Conservation (phyloP, 2,797 vertebrate species). For the Scleropages formosus region DNA sequence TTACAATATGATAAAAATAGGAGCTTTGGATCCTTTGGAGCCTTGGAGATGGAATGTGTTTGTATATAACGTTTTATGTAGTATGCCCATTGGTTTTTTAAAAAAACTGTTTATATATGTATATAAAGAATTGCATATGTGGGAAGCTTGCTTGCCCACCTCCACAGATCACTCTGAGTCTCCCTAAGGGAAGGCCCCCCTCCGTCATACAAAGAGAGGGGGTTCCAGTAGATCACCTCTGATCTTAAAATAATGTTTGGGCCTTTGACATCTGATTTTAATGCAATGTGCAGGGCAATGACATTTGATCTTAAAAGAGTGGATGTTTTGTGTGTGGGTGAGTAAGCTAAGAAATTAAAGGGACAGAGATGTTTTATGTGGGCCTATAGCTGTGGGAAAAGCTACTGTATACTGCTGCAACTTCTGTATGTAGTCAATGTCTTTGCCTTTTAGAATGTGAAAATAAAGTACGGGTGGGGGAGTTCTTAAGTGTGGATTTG, state of each 20-base stretch:
- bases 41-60: slow-evolving; percentile 14
- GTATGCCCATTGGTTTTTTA: slow-evolving; percentile 1
- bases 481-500: slow-evolving; percentile 10
- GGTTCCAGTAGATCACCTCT: slow-evolving; percentile 12
- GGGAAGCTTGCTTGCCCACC: neutral
- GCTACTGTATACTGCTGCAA: neutral
- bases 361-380: neutral
- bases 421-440: neutral
- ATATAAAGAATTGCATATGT: slow-evolving; percentile 21
- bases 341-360: neutral
- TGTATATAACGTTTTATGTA: neutral
- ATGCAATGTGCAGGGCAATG: slow-evolving; percentile 4
- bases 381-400: neutral
- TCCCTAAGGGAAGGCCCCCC: slow-evolving; percentile 2
- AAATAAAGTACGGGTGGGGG: neutral
- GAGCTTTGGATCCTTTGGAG: slow-evolving; percentile 1
- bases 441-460: neutral
- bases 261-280: slow-evolving; percentile 8
- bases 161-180: slow-evolving; percentile 2
- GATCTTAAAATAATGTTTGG: slow-evolving; percentile 22
- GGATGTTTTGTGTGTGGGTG: neutral
- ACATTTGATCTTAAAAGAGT: slow-evolving; percentile 8
- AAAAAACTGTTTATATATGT: slow-evolving; percentile 18
- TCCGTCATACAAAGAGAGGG: slow-evolving; percentile 4
- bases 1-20: neutral